Percentiles rank a stretch among this genome's conserved stretches.
phyloP scores from a whole-genome alignment of 37 sponge, comb jelly and placozoan genomes.

The Mnemiopsis leidyi region DNA sequence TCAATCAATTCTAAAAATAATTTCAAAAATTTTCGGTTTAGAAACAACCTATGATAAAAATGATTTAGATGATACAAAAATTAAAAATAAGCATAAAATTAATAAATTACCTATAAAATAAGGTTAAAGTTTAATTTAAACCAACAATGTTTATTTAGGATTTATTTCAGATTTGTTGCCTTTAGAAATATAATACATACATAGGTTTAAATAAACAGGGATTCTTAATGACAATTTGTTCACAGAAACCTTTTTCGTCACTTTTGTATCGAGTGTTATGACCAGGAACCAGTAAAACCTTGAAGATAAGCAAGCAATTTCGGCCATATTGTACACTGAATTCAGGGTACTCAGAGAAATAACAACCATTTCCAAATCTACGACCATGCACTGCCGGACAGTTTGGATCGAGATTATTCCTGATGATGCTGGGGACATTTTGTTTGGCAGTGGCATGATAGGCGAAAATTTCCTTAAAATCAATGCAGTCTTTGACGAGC shows the following conservation, averaged over 20 bases:
- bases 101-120: too few relatives aligned
- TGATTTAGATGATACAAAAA: too few relatives aligned
- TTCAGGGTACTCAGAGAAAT: conserved; percentile 8
- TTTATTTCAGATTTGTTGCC: too few relatives aligned
- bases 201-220: background rate
- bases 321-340: background rate
- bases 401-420: conserved; percentile 28
- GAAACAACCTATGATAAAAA: too few relatives aligned
- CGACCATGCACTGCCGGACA: background rate
- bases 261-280: background rate
- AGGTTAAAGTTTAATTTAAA: too few relatives aligned
- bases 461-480: background rate
- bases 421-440: background rate
- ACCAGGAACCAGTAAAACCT: background rate
- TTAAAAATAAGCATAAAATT: too few relatives aligned
- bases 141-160: too few relatives aligned
- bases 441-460: background rate
- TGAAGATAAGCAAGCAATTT: background rate
- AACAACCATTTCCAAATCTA: conserved; percentile 5
- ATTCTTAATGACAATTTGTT: background rate
- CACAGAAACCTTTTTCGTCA: background rate
- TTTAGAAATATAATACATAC: background rate
- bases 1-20: too few relatives aligned
- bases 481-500: background rate
- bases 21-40: too few relatives aligned